Conservation (phyloP, 2,888 invertebrate species). For the Thumatha senex region DNA sequence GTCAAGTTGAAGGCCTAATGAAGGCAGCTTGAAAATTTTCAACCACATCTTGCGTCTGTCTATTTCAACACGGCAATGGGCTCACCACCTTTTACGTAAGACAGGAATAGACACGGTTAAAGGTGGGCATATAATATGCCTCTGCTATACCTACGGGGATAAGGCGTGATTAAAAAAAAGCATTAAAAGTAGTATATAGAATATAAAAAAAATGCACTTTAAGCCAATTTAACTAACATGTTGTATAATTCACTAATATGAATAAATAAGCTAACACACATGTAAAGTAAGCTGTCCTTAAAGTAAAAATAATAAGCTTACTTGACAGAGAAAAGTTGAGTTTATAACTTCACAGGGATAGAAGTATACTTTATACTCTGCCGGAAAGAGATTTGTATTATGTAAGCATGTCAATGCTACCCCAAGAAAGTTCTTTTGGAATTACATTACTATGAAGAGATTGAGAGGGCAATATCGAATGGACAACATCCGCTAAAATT, state of each 20-base stretch:
- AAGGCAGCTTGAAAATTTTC: no score
- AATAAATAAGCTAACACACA: slow-evolving; percentile 29
- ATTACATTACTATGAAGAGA: slow-evolving; percentile 42
- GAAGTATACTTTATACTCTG: no score
- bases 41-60: no score
- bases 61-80: no score
- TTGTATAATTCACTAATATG: slow-evolving; percentile 29
- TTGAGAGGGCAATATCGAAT: slow-evolving; percentile 20
- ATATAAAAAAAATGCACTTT: slow-evolving; percentile 11
- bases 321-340: slow-evolving; percentile 43
- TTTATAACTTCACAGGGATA: slow-evolving; percentile 32
- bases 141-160: no score
- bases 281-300: slow-evolving; percentile 22
- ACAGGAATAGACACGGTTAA: no score
- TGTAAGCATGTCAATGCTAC: slow-evolving; percentile 7
- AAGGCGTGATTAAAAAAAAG: no score
- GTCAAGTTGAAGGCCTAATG: no score
- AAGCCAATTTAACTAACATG: slow-evolving; percentile 19
- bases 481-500: no score
- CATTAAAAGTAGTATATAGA: neutral
- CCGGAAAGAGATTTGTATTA: slow-evolving; percentile 40
- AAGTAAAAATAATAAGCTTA: slow-evolving; percentile 37
- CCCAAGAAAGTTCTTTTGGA: slow-evolving; percentile 28
- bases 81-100: no score
- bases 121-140: no score